Base-by-base conservation (phyloP, 2,797 vertebrate species). In the Phataginus tetradactyla region DNA sequence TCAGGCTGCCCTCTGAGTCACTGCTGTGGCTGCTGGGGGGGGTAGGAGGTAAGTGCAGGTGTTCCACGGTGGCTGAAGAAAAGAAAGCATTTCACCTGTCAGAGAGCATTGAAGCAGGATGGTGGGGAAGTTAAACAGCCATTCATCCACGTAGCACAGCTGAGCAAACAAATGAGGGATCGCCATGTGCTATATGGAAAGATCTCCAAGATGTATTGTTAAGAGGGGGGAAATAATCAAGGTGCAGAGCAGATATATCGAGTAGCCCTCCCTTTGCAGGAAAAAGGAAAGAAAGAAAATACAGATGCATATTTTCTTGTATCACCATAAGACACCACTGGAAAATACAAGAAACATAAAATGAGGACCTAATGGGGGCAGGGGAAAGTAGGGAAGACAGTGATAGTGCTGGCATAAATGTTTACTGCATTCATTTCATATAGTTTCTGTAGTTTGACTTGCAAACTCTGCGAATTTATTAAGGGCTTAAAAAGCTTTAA, bases 1-100 rank as follows among this genome's bases (percentile, higher is more conserved):
- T 99, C 98, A 99, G 99, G 94, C 99, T 99, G 95, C 99, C 99
- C 98, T 99, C 99, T 0, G 99, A 99, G 98, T 99, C 99, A 10
- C 99, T 99, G 98, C 99, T 99, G 4, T 99, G 99, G 97, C 99
- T 99, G 97, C 99, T 99, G 93, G 99, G 99, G 59, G 99, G 99
- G 20, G 99, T 99, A 29, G 99, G 99, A 5, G 99, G 99, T 98
- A 99, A 99, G 96, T 99, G 99, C 53, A 99, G 98, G 1, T 99
- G 97, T 98, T 99, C 99, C 98, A 99, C 98, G n/a, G 98, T 99
- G 99, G 97, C 7, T 90, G 91, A 66, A 80, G 75, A 12, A 78
- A 68, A 95, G 84, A 87, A 74, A 88, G 45, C 0, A 39, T 42
- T 23, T 53, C 49, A 71, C 23, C 17, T 59, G 32, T 53, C 55